Evolutionary conservation across 1,140 invertebrate species (phyloP), one percentile per base, ranked within the genome.

Genomic region (Aethina tumida): DNA sequence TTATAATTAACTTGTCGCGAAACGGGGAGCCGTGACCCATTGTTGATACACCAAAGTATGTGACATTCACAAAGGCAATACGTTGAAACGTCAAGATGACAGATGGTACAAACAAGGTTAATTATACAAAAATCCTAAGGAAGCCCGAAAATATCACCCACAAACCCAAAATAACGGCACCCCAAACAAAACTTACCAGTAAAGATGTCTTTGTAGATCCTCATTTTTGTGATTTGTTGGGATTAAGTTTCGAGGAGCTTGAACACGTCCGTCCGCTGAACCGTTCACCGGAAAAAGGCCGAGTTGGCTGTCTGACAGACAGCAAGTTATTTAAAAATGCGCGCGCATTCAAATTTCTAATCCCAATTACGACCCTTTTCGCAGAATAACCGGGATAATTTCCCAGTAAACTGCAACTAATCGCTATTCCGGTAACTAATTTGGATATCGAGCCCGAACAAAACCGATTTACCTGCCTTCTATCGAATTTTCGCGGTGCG

Each of bases 151-250:
- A 40, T 28, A 40, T 20, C 9, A 9, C 4, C 1, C 4, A 7
- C 12, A 14, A 25, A 35, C 9, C 2, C 9, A 15, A 18, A 16
- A 29, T 14, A 4, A 40, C 10, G 0, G 13, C 24, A 21, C 42
- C n/a, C 17, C 29, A 7, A 39, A 41, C 16, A 41, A 44, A 38
- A 64, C 62, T 75, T 75, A 92, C 88, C 86, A 43, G 84, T 88
- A 64, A 95, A 82, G 69, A 89, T 76, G 74, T 95, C 90, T 71
- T 94, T 95, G 74, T 80, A 95, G 67, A 96, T 89, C 64, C 73
- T 91, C 91, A 96, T 95, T 70, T 72, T 90, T 65, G 62, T 73
- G 72, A 77, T 81, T 80, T 72, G 40, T 50, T 43, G 32, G 25
- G 48, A 53, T 54, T 54, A 51, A 45, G 20, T 13, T 29, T 15